These are phyloP conservation scores for Ptilodon capucinus DNA, from an alignment of 2,888 invertebrate species.

Conservation along the genomic window DNA sequence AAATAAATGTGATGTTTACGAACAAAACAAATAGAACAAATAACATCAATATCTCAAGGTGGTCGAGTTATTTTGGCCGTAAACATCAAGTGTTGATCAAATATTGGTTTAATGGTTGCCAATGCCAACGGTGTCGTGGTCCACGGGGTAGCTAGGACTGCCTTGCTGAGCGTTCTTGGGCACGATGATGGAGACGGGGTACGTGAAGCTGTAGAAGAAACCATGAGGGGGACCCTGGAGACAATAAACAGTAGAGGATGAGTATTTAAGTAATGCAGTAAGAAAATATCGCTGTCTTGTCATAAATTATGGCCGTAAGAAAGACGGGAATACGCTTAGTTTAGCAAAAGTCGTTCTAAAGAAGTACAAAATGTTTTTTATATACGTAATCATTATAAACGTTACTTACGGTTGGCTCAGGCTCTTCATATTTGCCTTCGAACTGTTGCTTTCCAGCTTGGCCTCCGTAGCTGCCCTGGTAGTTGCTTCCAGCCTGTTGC, in stretches of 20 bases:
- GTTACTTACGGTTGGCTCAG: constrained; percentile 69
- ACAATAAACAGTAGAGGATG: constrained; percentile 2
- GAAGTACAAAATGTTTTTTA: too few species aligned
- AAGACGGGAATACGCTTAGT: too few species aligned
- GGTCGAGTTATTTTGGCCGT: not conserved
- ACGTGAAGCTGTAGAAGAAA: constrained; percentile 88
- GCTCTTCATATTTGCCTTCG: constrained; percentile 42
- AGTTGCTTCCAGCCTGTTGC: constrained; percentile 11
- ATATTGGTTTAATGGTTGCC: constrained; percentile 9
- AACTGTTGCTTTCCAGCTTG: constrained; percentile 2
- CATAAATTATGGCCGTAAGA: too few species aligned
- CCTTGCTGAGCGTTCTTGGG: constrained; percentile 55
- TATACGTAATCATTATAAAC: too few species aligned
- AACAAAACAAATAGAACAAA: not conserved
- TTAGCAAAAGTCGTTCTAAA: too few species aligned
- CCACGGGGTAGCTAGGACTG: constrained; percentile 48
- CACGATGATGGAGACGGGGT: constrained; percentile 82
- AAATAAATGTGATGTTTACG: not conserved
- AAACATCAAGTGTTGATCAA: not conserved
- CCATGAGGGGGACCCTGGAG: constrained; percentile 84
- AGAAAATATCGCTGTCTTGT: too few species aligned
- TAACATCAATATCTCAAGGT: not conserved
- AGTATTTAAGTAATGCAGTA: too few species aligned
- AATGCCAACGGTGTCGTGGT: constrained; percentile 52
- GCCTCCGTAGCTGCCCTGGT: constrained; percentile 21